phyloP scores from a whole-genome alignment of 2,113 vertebrate genomes.

The Piaya cayana region DNA sequence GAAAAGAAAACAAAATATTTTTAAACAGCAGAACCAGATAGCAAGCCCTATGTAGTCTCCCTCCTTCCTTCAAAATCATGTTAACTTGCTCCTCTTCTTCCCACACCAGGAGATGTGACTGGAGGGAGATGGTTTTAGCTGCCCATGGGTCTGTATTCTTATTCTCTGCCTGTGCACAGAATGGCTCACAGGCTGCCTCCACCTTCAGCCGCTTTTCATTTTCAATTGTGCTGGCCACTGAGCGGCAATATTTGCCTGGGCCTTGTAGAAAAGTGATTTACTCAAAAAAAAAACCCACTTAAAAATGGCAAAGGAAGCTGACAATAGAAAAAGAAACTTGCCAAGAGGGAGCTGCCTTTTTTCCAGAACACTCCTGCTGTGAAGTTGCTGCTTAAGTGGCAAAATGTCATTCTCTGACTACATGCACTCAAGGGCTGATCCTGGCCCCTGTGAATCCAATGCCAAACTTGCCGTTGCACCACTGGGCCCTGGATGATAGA shows the following conservation, averaged over 20 bases:
- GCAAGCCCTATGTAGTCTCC: neutral
- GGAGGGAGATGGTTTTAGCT: neutral
- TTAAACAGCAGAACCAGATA: constrained; percentile 16
- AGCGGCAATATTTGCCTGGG: neutral
- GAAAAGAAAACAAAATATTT: constrained; percentile 28
- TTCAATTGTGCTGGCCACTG: neutral
- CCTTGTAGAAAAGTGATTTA: neutral
- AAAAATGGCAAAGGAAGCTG: neutral
- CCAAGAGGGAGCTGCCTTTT: neutral
- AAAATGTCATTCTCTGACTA: neutral
- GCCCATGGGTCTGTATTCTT: neutral
- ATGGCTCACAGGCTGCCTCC: neutral
- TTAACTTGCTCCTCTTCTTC: neutral
- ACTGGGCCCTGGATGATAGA: constrained; percentile 14
- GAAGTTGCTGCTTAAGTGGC: neutral
- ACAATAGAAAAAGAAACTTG: neutral
- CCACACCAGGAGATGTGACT: neutral
- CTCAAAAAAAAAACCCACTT: neutral
- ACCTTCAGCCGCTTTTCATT: neutral
- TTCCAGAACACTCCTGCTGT: neutral
- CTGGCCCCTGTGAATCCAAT: neutral
- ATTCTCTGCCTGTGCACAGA: neutral
- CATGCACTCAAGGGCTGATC: neutral
- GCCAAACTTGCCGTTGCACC: constrained; percentile 2
- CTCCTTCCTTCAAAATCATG: neutral